Evolutionary conservation across 2,113 vertebrate species (phyloP).

Genomic region (Columba livia): DNA sequence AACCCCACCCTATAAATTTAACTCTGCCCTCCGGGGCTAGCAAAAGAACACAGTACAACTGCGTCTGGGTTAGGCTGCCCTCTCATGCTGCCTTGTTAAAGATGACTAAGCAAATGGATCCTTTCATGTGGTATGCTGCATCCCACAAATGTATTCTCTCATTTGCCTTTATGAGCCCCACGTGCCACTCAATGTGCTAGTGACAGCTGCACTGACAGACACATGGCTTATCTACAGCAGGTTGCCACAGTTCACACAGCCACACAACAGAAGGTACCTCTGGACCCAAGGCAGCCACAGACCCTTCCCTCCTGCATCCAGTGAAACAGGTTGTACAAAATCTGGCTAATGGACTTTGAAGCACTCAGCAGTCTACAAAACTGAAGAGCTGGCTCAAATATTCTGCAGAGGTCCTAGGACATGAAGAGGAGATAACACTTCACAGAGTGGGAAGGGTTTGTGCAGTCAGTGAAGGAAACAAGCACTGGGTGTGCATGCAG

Average conservation of each 20-base stretch:
- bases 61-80: constrained; percentile 35
- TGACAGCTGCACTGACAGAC: not conserved
- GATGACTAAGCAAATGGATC: not conserved
- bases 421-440: not conserved
- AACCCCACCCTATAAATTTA: constrained; percentile 42
- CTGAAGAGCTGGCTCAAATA: not conserved
- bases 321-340: not conserved
- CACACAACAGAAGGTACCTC: not conserved
- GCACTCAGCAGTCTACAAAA: not conserved
- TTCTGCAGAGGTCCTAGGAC: not conserved
- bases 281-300: accelerated
- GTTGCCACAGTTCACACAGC: accelerated
- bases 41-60: not conserved
- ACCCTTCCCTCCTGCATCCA: accelerated
- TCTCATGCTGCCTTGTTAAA: constrained; percentile 30
- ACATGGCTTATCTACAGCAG: not conserved
- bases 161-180: constrained; percentile 30
- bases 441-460: accelerated
- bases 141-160: not conserved
- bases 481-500: not conserved
- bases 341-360: not conserved
- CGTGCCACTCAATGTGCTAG: not conserved
- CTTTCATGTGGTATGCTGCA: not conserved
- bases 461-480: not conserved
- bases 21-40: constrained; percentile 48